Conservation (phyloP, 1,140 invertebrate genomes). For the Aradophagus sp. region DNA sequence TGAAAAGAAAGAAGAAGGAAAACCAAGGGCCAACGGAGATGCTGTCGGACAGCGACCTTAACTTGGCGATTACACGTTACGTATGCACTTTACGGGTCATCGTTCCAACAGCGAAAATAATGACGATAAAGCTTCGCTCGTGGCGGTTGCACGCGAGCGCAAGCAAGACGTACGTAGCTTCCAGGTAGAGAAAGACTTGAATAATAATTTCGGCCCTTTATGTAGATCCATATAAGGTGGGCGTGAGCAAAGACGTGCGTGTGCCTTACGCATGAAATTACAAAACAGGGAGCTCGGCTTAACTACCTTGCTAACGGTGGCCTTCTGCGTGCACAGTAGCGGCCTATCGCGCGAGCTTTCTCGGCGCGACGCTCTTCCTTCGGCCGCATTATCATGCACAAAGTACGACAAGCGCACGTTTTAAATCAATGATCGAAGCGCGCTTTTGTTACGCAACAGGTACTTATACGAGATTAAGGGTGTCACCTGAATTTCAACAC, state of each 20-base stretch:
- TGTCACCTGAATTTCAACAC: too few species aligned
- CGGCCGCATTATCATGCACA: constrained; percentile 37
- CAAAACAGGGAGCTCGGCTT: constrained; percentile 44
- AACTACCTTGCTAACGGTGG: constrained; percentile 54
- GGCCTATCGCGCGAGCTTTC: constrained; percentile 15
- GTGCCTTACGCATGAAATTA: constrained; percentile 58
- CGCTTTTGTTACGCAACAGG: constrained; percentile 9
- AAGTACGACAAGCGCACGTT: constrained; percentile 1
- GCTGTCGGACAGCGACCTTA: constrained; percentile 43
- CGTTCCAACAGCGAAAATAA: constrained; percentile 53
- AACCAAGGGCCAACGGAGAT: constrained; percentile 49
- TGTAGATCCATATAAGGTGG: constrained; percentile 54
- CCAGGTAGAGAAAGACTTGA: constrained; percentile 45
- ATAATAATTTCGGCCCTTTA: constrained; percentile 58
- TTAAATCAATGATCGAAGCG: constrained; percentile 19
- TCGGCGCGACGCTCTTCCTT: constrained; percentile 24
- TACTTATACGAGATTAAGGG: too few species aligned
- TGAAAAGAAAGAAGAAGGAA: neutral
- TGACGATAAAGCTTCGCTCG: constrained; percentile 48
- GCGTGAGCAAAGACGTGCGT: constrained; percentile 54
- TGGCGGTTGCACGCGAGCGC: constrained; percentile 42
- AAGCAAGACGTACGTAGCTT: constrained; percentile 48
- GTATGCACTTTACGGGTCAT: constrained; percentile 55
- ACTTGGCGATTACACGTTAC: constrained; percentile 43
- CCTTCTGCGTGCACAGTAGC: constrained; percentile 47